Percentiles rank a stretch among this genome's conserved stretches.
Conservation (phyloP, 2,113 vertebrate genomes). For the Rostratula benghalensis region DNA sequence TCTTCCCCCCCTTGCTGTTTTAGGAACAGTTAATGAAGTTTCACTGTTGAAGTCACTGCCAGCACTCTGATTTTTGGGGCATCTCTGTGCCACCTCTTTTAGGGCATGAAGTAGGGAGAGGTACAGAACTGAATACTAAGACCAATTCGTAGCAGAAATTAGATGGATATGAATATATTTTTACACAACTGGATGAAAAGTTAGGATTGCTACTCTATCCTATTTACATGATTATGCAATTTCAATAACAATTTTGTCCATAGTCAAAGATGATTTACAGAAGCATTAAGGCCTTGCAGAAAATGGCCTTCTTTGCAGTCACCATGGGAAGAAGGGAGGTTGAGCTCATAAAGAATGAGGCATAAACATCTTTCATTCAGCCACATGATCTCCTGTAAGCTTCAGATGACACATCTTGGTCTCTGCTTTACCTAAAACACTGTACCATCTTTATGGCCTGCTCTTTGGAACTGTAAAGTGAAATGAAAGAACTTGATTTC, state of each 20-base stretch:
- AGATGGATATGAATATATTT: not conserved
- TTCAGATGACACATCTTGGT: not conserved
- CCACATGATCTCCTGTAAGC: not conserved
- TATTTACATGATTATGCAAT: not conserved
- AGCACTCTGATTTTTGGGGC: not conserved
- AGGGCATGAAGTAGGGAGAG: not conserved
- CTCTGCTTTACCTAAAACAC: not conserved
- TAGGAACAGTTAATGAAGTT: not conserved
- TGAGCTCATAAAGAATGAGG: not conserved
- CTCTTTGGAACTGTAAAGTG: not conserved
- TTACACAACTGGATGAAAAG: not conserved
- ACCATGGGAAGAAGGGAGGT: not conserved
- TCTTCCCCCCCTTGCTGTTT: not conserved
- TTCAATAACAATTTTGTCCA: not conserved
- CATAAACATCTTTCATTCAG: not conserved
- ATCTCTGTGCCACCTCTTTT: not conserved
- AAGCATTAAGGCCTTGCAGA: not conserved
- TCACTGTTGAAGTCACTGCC: not conserved
- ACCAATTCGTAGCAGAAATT: not conserved
- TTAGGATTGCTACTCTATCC: not conserved
- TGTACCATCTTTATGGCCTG: not conserved
- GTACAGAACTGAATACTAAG: not conserved
- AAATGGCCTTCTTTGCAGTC: not conserved
- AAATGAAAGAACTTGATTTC: not conserved
- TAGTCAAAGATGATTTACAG: not conserved